A percentile compares a stretch with the other conserved stretches of the same genome.
phyloP scores from a whole-genome alignment of 2,797 vertebrate species.

The Pseudocheirus occidentalis region DNA sequence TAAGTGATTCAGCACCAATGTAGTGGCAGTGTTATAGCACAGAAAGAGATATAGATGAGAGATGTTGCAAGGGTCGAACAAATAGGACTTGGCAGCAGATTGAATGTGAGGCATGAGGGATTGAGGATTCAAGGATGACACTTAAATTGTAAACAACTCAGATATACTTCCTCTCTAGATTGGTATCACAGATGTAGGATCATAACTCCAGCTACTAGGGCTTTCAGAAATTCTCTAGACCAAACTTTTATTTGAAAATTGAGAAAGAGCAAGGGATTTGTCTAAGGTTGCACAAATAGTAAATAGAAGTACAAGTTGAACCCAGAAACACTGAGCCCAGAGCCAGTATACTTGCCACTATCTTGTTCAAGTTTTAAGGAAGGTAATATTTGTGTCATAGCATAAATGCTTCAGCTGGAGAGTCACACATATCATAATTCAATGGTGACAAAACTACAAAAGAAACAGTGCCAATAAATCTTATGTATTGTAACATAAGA shows the following conservation, averaged over 20 bases:
- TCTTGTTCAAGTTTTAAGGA: not conserved
- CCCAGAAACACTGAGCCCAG: not conserved
- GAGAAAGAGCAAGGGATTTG: not conserved
- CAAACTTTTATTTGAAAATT: not conserved
- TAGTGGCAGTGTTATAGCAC: not conserved
- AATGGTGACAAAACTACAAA: not conserved
- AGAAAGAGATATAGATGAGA: not conserved
- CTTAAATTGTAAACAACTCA: not conserved
- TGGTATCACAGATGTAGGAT: not conserved
- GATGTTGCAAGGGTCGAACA: not conserved
- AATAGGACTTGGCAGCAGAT: not conserved
- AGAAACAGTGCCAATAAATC: not conserved
- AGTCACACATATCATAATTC: not conserved
- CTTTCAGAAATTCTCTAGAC: not conserved
- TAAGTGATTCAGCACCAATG: not conserved
- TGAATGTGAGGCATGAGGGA: not conserved
- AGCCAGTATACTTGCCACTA: not conserved
- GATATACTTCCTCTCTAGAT: not conserved
- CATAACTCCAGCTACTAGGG: not conserved
- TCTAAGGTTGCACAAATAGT: not conserved
- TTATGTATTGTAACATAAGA: not conserved
- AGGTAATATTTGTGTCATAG: not conserved
- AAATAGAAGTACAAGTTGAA: not conserved
- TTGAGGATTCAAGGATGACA: not conserved
- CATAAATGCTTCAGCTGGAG: not conserved